Percentiles rank a stretch among this genome's conserved stretches.
Evolutionary conservation across 2,888 invertebrate genomes (phyloP).

Genomic region (Cerceris rybyensis): DNA sequence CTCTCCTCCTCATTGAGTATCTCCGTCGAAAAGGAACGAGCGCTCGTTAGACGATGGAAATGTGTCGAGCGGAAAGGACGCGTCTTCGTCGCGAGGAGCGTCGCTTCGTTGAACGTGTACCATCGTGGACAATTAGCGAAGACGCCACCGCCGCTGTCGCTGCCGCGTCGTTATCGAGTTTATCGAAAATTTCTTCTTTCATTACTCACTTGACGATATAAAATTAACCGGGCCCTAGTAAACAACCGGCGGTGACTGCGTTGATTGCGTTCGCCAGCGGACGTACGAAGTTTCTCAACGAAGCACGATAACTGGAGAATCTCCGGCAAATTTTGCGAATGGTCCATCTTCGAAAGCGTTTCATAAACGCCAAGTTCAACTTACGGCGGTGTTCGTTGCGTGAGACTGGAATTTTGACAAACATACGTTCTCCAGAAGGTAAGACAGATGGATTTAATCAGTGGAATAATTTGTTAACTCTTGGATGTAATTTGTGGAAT

Average conservation of each 20-base stretch:
- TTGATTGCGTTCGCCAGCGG: not conserved
- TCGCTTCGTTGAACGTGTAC: not conserved
- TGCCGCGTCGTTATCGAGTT: slow-evolving; percentile 38
- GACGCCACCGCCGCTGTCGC: not conserved
- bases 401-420: not conserved
- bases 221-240: slow-evolving; percentile 26
- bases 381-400: too few relatives aligned
- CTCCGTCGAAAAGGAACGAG: not conserved
- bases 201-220: slow-evolving; percentile 52
- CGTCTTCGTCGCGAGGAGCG: not conserved
- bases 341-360: too few relatives aligned
- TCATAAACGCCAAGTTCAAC: too few relatives aligned
- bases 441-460: not conserved
- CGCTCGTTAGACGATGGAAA: not conserved
- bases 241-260: slow-evolving; percentile 35
- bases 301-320: too few relatives aligned
- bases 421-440: not conserved
- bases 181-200: slow-evolving; percentile 58
- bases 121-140: not conserved
- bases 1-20: not conserved
- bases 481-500: not conserved
- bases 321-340: too few relatives aligned
- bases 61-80: not conserved
- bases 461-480: not conserved
- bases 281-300: too few relatives aligned